phyloP scores from a whole-genome alignment of 2,888 invertebrate species.

The Sclerodermus sp. region DNA sequence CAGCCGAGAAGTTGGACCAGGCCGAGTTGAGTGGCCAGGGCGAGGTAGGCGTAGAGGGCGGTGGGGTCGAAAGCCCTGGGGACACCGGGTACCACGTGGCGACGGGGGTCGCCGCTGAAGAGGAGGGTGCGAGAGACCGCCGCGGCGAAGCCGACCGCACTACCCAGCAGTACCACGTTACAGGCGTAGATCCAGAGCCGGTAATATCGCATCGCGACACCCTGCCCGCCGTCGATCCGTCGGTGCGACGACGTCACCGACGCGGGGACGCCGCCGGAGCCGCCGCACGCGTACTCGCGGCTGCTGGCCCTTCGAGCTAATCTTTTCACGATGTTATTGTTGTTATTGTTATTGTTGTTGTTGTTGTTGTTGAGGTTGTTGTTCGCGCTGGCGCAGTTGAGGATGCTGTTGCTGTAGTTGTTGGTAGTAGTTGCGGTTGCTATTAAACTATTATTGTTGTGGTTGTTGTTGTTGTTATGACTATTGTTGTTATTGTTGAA shows the following conservation, averaged over 20 bases:
- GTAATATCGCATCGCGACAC: slow-evolving; percentile 77
- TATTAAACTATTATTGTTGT: slow-evolving; percentile 26
- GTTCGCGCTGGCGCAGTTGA: no score
- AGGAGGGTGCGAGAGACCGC: slow-evolving; percentile 73
- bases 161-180: slow-evolving; percentile 83
- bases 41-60: slow-evolving; percentile 82
- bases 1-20: slow-evolving; percentile 77
- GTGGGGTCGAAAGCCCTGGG: slow-evolving; percentile 75
- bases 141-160: slow-evolving; percentile 78
- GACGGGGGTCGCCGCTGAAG: slow-evolving; percentile 67
- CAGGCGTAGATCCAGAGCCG: slow-evolving; percentile 92
- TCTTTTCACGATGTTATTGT: slow-evolving; percentile 10
- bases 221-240: slow-evolving; percentile 61
- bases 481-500: slow-evolving; percentile 19
- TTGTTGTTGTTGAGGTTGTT: slow-evolving; percentile 25
- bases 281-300: slow-evolving; percentile 14
- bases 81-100: slow-evolving; percentile 73
- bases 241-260: slow-evolving; percentile 35
- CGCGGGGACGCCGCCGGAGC: slow-evolving; percentile 19
- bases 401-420: no score
- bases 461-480: slow-evolving; percentile 22
- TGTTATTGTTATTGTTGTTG: slow-evolving; percentile 9
- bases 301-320: slow-evolving; percentile 17
- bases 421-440: no score
- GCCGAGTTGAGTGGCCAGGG: slow-evolving; percentile 73